Evolutionary conservation across 1,140 invertebrate species (phyloP).

Genomic region (Drosophila biarmipes): DNA sequence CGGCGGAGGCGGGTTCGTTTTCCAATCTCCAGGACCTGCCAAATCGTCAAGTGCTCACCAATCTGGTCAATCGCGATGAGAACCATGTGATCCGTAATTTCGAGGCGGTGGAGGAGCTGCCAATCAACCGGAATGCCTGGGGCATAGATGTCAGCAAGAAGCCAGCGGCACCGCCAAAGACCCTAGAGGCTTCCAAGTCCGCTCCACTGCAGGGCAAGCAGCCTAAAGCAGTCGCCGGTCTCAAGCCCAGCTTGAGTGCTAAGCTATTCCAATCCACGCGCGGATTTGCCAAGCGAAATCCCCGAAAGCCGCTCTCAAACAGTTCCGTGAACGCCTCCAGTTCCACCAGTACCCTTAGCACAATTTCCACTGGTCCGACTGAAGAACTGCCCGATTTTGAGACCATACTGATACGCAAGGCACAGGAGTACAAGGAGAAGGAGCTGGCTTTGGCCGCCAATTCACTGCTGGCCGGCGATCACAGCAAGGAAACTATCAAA

Average conservation of each 20-base stretch:
- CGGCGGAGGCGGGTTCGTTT: neutral
- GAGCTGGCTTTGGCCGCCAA: slow-evolving; percentile 34
- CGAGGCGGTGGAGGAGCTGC: slow-evolving; percentile 57
- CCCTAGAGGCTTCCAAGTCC: slow-evolving; percentile 22
- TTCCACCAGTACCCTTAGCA: neutral
- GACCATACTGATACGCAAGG: slow-evolving; percentile 79
- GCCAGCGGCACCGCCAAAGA: slow-evolving; percentile 34
- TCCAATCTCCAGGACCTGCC: slow-evolving; percentile 40
- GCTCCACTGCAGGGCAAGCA: slow-evolving; percentile 11
- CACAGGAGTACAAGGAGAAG: slow-evolving; percentile 63
- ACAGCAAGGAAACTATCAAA: slow-evolving; percentile 59
- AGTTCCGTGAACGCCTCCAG: slow-evolving; percentile 26
- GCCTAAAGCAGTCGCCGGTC: slow-evolving; percentile 85
- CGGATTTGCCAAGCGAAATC: slow-evolving; percentile 89
- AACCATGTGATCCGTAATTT: slow-evolving; percentile 69
- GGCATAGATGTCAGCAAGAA: slow-evolving; percentile 86
- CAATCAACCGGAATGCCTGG: slow-evolving; percentile 86
- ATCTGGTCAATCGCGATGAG: slow-evolving; percentile 62
- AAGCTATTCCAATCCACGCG: slow-evolving; percentile 88
- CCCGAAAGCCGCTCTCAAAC: slow-evolving; percentile 88
- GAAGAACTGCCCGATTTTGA: slow-evolving; percentile 79
- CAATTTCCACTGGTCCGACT: neutral
- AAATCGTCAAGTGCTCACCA: slow-evolving; percentile 43
- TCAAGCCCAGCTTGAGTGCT: slow-evolving; percentile 80
- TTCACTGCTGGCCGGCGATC: slow-evolving; percentile 42